phyloP scores from a whole-genome alignment of 2,113 vertebrate species.

The Aldabrachelys gigantea region DNA sequence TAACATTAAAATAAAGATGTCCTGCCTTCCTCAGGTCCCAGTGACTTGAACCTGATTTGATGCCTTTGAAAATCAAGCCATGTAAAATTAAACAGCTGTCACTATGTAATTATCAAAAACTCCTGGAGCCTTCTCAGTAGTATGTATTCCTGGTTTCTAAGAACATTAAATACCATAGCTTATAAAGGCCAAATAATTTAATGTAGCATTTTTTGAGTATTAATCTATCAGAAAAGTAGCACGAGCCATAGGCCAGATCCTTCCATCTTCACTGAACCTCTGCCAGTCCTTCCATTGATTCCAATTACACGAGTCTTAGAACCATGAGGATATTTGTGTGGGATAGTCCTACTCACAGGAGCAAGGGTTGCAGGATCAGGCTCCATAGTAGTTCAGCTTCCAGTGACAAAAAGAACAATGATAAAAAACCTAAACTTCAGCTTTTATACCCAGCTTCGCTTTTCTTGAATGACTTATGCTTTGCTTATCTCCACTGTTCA shows the following conservation, averaged over 20 bases:
- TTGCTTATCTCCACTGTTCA: background rate
- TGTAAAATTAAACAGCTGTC: background rate
- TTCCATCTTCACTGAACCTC: background rate
- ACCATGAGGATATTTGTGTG: background rate
- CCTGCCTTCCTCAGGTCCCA: background rate
- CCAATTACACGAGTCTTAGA: background rate
- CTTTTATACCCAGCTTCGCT: background rate
- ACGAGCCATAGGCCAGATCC: background rate
- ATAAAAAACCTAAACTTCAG: background rate
- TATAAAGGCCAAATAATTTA: background rate
- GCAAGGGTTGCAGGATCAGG: background rate
- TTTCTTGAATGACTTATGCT: background rate
- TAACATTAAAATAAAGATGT: background rate
- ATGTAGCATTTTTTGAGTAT: background rate
- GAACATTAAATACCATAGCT: background rate
- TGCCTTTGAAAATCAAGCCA: background rate
- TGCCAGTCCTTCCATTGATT: background rate
- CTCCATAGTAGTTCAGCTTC: background rate
- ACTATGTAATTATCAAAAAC: background rate
- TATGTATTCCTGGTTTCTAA: background rate
- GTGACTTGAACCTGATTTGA: background rate
- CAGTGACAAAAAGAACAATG: background rate
- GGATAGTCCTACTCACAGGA: background rate
- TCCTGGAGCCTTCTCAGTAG: background rate
- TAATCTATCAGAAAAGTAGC: background rate